Evolutionary conservation across 2,113 vertebrate genomes (phyloP).

Genomic region (Chamaetylas fuelleborni): DNA sequence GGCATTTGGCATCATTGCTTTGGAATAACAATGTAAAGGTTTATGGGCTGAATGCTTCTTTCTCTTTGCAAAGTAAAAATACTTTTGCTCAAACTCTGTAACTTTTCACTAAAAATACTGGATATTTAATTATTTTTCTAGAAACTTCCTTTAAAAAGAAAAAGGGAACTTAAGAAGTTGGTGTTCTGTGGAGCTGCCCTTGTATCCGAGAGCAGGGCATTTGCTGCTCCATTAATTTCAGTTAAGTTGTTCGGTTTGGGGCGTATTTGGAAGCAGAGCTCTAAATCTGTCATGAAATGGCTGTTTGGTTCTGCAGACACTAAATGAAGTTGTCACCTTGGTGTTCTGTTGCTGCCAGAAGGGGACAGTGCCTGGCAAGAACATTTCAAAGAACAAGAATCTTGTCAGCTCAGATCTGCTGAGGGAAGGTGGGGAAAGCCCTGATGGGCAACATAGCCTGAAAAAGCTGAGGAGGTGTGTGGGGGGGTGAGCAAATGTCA

Average conservation of each 20-base stretch:
- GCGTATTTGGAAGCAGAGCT: neutral
- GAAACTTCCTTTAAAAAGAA: neutral
- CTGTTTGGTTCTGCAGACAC: neutral
- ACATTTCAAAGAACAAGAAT: neutral
- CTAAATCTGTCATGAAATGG: neutral
- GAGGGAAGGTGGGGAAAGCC: neutral
- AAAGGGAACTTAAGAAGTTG: neutral
- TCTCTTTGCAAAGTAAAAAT: neutral
- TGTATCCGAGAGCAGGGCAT: neutral
- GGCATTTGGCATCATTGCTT: neutral
- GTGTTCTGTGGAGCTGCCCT: neutral
- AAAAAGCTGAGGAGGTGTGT: neutral
- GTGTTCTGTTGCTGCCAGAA: conserved; percentile 9
- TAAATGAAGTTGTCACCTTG: neutral
- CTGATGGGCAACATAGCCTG: neutral
- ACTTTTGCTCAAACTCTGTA: neutral
- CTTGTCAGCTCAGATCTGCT: neutral
- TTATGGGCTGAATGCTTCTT: neutral
- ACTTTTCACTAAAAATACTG: neutral
- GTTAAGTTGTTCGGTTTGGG: neutral
- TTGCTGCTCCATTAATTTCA: neutral
- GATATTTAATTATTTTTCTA: neutral
- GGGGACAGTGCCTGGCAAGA: conserved; percentile 7
- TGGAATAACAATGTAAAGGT: neutral
- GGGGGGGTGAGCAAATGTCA: fast-evolving